Percentiles rank a stretch among this genome's conserved stretches.
phyloP scores from a whole-genome alignment of 2,888 invertebrate species.

The Stegophylla sp. region DNA sequence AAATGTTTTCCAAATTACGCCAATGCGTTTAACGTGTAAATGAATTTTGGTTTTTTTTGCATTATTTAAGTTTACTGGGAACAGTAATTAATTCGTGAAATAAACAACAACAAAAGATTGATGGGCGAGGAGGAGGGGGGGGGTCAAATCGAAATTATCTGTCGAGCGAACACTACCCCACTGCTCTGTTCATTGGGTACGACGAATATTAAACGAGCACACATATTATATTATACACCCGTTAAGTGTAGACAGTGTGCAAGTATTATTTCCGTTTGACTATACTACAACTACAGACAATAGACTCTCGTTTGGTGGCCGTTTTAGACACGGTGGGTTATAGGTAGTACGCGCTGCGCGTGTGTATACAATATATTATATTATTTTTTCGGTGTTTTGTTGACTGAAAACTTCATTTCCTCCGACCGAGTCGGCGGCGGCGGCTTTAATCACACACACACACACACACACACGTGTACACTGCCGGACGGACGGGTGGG shows the following conservation, averaged over 20 bases:
- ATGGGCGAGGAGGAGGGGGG: too few species aligned
- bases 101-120: not conserved
- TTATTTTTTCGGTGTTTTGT: constrained; percentile 30
- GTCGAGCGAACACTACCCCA: not conserved
- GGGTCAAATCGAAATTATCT: not conserved
- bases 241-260: not conserved
- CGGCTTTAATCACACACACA: constrained; percentile 8
- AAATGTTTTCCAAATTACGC: too few species aligned
- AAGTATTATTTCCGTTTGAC: constrained; percentile 35
- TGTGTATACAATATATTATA: too few species aligned
- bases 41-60: too few species aligned
- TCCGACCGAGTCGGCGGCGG: too few species aligned
- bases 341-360: not conserved
- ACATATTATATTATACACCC: not conserved
- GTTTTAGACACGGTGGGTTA: constrained; percentile 44
- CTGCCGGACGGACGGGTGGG: not conserved
- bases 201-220: not conserved
- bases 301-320: constrained; percentile 43
- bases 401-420: constrained; percentile 28
- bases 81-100: constrained; percentile 3
- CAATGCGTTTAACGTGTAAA: too few species aligned
- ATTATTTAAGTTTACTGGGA: too few species aligned
- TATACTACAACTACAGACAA: too few species aligned
- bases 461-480: not conserved
- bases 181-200: not conserved